phyloP scores from a whole-genome alignment of 2,888 invertebrate species.

The Andricus quercusramuli region DNA sequence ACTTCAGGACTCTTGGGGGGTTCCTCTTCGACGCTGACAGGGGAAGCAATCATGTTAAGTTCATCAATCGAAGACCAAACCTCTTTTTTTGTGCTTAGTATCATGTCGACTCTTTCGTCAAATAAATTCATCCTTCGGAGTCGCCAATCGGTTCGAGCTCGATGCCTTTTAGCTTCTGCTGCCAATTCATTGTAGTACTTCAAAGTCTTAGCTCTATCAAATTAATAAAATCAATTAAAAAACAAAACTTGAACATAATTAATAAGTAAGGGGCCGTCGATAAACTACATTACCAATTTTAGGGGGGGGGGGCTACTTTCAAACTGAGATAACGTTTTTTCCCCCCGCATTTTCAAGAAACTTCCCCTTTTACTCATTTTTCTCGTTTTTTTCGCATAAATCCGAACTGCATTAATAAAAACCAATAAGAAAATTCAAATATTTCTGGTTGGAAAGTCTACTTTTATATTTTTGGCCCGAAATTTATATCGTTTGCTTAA shows the following conservation, averaged over 20 bases:
- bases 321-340: too few species aligned
- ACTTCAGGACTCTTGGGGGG: conserved; percentile 41
- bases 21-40: conserved; percentile 28
- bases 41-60: conserved; percentile 33
- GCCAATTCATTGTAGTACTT: conserved; percentile 84
- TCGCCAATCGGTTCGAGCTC: conserved; percentile 82
- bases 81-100: conserved; percentile 48
- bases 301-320: too few species aligned
- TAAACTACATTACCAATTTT: too few species aligned
- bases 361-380: too few species aligned
- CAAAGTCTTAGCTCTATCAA: conserved; percentile 81
- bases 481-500: too few species aligned
- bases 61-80: background rate
- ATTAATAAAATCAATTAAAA: background rate
- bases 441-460: too few species aligned
- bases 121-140: conserved; percentile 76
- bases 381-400: too few species aligned
- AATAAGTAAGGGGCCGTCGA: background rate
- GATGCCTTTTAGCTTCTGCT: conserved; percentile 81
- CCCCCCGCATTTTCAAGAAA: too few species aligned
- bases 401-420: too few species aligned
- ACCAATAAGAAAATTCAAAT: too few species aligned
- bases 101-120: conserved; percentile 64
- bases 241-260: background rate
- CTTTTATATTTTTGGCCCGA: too few species aligned